A percentile compares a stretch with the other conserved stretches of the same genome.
These are phyloP conservation scores for Anguilla japonica DNA, from an alignment of 2,113 vertebrate species.

Conservation along the genomic window DNA sequence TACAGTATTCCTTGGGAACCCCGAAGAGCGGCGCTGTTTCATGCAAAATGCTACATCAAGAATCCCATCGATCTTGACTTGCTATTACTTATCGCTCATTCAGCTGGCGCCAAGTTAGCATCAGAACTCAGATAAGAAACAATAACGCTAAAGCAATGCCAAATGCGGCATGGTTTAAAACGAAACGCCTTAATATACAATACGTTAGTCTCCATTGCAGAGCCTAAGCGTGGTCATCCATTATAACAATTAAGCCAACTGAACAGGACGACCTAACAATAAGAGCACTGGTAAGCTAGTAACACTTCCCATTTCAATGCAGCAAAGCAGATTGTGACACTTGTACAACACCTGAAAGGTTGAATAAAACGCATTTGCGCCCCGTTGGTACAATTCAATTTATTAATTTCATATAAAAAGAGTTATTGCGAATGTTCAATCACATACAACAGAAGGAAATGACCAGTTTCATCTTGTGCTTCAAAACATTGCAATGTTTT, in stretches of 20 bases:
- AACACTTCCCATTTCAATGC: not conserved
- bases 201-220: not conserved
- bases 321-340: not conserved
- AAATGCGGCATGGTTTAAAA: not conserved
- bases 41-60: slow-evolving; percentile 4
- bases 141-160: not conserved
- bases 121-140: not conserved
- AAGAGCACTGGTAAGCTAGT: not conserved
- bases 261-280: not conserved
- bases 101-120: not conserved
- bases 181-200: not conserved
- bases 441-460: slow-evolving; percentile 46
- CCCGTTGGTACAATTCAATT: slow-evolving; percentile 37
- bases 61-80: not conserved
- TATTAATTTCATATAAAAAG: slow-evolving; percentile 62
- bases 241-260: not conserved
- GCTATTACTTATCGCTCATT: not conserved
- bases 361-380: not conserved
- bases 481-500: not conserved
- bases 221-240: not conserved
- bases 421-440: slow-evolving; percentile 53
- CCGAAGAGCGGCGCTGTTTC: slow-evolving; percentile 27
- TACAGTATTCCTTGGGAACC: slow-evolving; percentile 1
- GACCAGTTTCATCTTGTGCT: slow-evolving; percentile 1
- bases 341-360: not conserved